Evolutionary conservation across 2,888 invertebrate species (phyloP).

Genomic region (Tipula unca): DNA sequence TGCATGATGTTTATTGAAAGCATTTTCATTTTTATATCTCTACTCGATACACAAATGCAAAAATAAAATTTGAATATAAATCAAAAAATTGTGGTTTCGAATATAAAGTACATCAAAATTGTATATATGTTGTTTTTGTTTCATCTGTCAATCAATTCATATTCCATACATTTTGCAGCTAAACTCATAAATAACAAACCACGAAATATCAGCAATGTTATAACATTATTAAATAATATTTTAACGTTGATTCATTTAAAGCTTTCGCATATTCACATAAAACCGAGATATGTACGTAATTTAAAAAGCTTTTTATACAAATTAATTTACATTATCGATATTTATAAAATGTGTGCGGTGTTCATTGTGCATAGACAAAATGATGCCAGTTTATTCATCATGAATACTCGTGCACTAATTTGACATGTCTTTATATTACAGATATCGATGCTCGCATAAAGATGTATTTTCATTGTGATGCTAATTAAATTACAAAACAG

Average conservation of each 20-base stretch:
- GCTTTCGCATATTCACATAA: too few species aligned
- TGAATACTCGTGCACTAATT: too few species aligned
- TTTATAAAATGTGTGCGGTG: too few species aligned
- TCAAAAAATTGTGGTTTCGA: neutral
- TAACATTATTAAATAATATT: neutral
- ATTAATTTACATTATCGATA: too few species aligned
- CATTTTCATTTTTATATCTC: neutral
- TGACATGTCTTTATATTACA: too few species aligned
- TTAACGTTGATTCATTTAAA: neutral
- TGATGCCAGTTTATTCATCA: neutral
- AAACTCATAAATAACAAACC: neutral
- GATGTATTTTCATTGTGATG: too few species aligned
- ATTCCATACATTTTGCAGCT: neutral
- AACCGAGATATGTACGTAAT: too few species aligned
- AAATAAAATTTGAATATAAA: neutral
- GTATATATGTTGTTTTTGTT: neutral
- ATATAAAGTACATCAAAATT: neutral
- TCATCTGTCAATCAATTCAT: neutral
- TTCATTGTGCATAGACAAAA: neutral
- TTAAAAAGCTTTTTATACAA: too few species aligned
- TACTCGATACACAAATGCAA: neutral
- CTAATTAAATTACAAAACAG: neutral
- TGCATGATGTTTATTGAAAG: neutral
- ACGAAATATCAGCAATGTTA: neutral
- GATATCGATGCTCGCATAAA: too few species aligned